Evolutionary conservation across 2,888 invertebrate species (phyloP).

Genomic region (Morpho achilles): DNA sequence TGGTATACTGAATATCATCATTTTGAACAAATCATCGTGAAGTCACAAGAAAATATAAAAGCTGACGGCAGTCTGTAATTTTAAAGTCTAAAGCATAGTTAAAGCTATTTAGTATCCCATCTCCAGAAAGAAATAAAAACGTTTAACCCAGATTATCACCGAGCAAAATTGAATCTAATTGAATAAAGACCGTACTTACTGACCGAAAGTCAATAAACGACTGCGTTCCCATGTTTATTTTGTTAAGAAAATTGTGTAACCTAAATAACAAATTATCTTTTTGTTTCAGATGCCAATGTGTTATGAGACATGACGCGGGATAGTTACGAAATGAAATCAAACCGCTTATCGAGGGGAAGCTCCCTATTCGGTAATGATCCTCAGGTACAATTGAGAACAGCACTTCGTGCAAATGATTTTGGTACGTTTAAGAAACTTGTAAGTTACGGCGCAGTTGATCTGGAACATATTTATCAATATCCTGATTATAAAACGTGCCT

Average conservation of each 20-base stretch:
- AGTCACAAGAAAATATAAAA: conserved; percentile 57
- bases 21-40: conserved; percentile 34
- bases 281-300: conserved; percentile 67
- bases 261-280: conserved; percentile 34
- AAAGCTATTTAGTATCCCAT: conserved; percentile 14
- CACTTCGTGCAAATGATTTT: conserved; percentile 72
- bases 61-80: conserved; percentile 41
- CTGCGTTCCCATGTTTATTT: conserved; percentile 21
- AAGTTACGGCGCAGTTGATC: conserved; percentile 64
- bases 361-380: conserved; percentile 70
- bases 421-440: conserved; percentile 74
- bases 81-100: conserved; percentile 24
- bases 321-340: conserved; percentile 70
- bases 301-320: conserved; percentile 60
- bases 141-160: conserved; percentile 10
- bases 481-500: conserved; percentile 80
- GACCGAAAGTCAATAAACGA: conserved; percentile 39
- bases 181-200: conserved; percentile 43
- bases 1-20: too few relatives aligned
- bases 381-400: conserved; percentile 70
- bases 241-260: conserved; percentile 50
- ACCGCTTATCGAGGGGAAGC: conserved; percentile 57
- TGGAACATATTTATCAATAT: conserved; percentile 76
- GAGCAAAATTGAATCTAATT: conserved; percentile 49
- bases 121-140: conserved; percentile 4